Conservation (phyloP, 2,113 vertebrate species). For the Manacus vitellinus region DNA sequence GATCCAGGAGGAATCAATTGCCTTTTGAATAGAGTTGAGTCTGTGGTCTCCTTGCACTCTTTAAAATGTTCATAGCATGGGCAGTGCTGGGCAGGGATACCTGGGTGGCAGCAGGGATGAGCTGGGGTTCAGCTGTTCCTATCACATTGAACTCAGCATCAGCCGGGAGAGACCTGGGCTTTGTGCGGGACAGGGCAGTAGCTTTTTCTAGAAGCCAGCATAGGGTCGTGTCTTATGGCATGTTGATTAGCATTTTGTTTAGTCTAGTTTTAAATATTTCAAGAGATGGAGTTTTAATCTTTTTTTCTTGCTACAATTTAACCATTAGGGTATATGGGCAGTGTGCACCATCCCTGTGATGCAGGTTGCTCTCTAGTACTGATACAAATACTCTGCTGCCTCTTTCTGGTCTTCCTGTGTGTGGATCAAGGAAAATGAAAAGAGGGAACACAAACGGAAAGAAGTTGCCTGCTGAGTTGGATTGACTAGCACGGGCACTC, state of each 20-base stretch:
- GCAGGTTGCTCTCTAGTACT: background rate
- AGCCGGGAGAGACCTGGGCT: background rate
- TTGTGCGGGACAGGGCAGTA: background rate
- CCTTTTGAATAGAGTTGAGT: background rate
- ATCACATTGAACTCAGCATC: background rate
- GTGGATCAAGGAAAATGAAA: background rate
- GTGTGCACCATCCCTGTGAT: background rate
- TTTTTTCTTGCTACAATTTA: background rate
- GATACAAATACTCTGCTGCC: background rate
- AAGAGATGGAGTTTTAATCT: background rate
- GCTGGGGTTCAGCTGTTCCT: background rate
- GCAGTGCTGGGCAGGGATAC: background rate
- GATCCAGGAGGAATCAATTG: background rate
- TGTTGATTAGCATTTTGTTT: background rate
- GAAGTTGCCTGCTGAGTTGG: background rate
- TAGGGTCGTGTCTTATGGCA: background rate
- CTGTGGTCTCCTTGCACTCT: background rate
- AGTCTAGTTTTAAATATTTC: background rate
- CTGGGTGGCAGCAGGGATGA: background rate
- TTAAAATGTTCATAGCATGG: background rate
- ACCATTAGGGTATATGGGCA: background rate
- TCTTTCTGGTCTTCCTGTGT: background rate
- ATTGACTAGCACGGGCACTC: background rate
- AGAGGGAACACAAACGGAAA: background rate
- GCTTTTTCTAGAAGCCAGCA: background rate